A percentile compares a stretch with the other conserved stretches of the same genome.
Evolutionary conservation across 2,797 vertebrate species (phyloP).

Genomic region (Denticeps clupeoides): DNA sequence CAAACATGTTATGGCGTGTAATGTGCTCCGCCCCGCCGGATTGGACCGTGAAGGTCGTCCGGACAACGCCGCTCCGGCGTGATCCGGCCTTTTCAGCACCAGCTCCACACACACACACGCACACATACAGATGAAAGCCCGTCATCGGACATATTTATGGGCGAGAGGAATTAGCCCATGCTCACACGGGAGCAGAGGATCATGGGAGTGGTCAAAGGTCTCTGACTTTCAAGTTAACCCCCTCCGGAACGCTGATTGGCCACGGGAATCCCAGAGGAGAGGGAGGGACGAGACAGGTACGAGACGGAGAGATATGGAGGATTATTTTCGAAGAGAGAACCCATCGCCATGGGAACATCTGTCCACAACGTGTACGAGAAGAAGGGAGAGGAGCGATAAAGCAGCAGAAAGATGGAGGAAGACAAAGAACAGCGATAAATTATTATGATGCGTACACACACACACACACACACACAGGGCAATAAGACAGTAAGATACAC

Average conservation of each 20-base stretch:
- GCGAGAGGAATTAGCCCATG: constrained; percentile 38
- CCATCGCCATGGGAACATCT: constrained; percentile 32
- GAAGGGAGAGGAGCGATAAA: too few species aligned
- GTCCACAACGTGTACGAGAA: constrained; percentile 38
- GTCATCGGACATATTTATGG: constrained; percentile 29
- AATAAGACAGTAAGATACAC: too few species aligned
- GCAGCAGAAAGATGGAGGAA: too few species aligned
- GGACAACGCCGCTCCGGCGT: too few species aligned
- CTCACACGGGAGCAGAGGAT: constrained; percentile 27
- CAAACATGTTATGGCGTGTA: too few species aligned
- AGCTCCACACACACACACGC: background rate
- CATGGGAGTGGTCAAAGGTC: constrained; percentile 52
- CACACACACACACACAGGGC: too few species aligned
- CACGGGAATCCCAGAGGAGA: constrained; percentile 11
- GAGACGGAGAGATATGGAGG: constrained; percentile 5
- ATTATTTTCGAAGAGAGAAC: constrained; percentile 26
- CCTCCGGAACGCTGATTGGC: constrained; percentile 20
- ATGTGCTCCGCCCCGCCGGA: too few species aligned
- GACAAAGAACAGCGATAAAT: too few species aligned
- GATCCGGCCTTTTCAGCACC: too few species aligned
- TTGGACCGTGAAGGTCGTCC: too few species aligned
- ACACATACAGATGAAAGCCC: constrained; percentile 19
- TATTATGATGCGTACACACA: too few species aligned
- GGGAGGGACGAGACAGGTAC: background rate
- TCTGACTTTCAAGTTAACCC: constrained; percentile 19